Evolutionary conservation across 2,888 invertebrate species (phyloP), one percentile per base, ranked within the genome.

Genomic region (Lasioglossum morio): DNA sequence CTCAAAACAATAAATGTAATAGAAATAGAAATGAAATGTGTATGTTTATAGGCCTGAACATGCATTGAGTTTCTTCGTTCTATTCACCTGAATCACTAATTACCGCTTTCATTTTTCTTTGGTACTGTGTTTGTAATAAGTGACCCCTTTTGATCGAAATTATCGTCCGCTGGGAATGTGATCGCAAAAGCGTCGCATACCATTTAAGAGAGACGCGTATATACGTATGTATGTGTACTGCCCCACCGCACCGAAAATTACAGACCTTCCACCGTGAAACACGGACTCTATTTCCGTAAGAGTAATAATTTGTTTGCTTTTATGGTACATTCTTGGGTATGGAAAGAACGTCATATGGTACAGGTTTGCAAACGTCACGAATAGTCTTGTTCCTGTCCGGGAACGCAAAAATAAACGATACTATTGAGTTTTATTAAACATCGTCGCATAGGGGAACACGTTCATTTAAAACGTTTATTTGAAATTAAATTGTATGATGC

Each of bases 211-310:
- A 53, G 8, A 23, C n/a, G 19, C 19, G 19, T 48, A 53, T n/a
- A n/a, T 53, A 53, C 5, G 4, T 23, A 72, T 86, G 85, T 90
- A 90, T 88, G 90, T 84, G 82, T 86, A 89, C 23, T 4, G 88
- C 89, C 87, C 88, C 89, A 87, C 89, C 88, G 89, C 90, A 88
- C 86, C 80, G 89, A 86, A 92, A 92, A 93, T 92, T 93, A 93
- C 90, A 93, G 90, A 82, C 90, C 88, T 88, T 87, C 87, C 83
- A 89, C 91, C 90, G 91, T 88, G 89, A 91, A 88, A 89, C 16
- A 46, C 88, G 81, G 84, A 53, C 53, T 63, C 48, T 81, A 80
- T 86, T 60, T 86, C 82, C 83, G 80, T 37, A 72, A 34, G 69
- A 83, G 81, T 88, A 89, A 88, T 82, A 37, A 76, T 91, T 87